Conservation (phyloP, 2,113 vertebrate genomes). For the Nothocercus nigrocapillus region DNA sequence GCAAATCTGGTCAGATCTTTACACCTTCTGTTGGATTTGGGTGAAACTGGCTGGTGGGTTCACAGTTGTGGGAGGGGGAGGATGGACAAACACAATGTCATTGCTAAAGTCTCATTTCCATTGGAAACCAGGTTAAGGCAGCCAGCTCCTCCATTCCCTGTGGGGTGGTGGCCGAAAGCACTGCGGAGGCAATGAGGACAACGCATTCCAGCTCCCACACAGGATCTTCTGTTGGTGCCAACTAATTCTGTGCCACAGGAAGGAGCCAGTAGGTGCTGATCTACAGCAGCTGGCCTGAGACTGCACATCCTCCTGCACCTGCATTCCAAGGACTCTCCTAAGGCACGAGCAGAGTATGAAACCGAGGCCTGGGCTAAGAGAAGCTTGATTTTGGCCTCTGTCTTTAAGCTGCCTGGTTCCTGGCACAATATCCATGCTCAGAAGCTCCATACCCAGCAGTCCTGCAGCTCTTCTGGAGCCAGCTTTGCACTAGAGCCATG, state of each 20-base stretch:
- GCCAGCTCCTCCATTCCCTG: background rate
- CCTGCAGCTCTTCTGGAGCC: background rate
- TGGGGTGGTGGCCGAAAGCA: background rate
- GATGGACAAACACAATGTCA: background rate
- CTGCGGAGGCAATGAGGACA: constrained; percentile 4
- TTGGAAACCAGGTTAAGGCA: background rate
- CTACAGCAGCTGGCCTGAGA: background rate
- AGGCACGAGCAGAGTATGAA: background rate
- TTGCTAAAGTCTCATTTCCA: background rate
- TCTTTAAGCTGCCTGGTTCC: background rate
- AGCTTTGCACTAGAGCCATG: background rate
- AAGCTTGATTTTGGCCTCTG: background rate
- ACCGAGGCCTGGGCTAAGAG: background rate
- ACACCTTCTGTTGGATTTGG: background rate
- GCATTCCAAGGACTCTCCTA: background rate
- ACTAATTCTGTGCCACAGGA: background rate
- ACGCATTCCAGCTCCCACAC: background rate
- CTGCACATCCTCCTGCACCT: accelerated
- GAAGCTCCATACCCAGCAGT: accelerated
- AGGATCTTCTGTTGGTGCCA: background rate
- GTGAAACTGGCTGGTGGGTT: background rate
- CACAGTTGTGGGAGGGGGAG: background rate
- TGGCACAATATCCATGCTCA: accelerated
- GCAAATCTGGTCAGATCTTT: background rate
- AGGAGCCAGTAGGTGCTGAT: background rate